Evolutionary conservation across 92 coral and sea anemone genomes (phyloP).

Genomic region (Zoanthus sociatus): DNA sequence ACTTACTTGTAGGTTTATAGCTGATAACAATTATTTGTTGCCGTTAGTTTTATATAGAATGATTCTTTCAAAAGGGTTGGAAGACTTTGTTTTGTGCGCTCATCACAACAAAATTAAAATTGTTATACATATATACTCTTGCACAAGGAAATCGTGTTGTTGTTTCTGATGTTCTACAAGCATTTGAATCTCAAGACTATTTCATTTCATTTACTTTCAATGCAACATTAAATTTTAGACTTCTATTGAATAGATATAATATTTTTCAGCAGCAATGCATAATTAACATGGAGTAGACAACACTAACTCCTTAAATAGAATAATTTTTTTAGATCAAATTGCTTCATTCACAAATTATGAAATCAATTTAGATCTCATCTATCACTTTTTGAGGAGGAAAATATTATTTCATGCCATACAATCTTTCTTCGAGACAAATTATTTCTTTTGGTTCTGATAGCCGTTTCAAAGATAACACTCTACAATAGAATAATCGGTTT

Average conservation of each 20-base stretch:
- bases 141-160: not conserved
- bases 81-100: not conserved
- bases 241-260: not conserved
- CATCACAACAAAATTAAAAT: not conserved
- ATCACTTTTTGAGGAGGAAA: not conserved
- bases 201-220: not conserved
- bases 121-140: not conserved
- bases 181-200: not conserved
- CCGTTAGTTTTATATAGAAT: slow-evolving; percentile 22
- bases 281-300: slow-evolving; percentile 18
- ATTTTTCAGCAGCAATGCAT: not conserved
- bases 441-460: not conserved
- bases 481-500: too few species aligned
- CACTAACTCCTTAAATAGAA: not conserved
- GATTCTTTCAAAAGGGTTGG: not conserved
- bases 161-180: not conserved
- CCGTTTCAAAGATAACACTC: too few species aligned
- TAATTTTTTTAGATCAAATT: slow-evolving; percentile 7
- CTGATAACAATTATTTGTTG: not conserved
- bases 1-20: not conserved
- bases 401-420: not conserved
- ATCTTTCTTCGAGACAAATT: not conserved
- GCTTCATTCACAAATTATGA: slow-evolving; percentile 24
- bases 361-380: slow-evolving; percentile 31
- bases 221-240: not conserved